phyloP scores from a whole-genome alignment of 1,140 invertebrate species.

The Aphelenchoides besseyi region DNA sequence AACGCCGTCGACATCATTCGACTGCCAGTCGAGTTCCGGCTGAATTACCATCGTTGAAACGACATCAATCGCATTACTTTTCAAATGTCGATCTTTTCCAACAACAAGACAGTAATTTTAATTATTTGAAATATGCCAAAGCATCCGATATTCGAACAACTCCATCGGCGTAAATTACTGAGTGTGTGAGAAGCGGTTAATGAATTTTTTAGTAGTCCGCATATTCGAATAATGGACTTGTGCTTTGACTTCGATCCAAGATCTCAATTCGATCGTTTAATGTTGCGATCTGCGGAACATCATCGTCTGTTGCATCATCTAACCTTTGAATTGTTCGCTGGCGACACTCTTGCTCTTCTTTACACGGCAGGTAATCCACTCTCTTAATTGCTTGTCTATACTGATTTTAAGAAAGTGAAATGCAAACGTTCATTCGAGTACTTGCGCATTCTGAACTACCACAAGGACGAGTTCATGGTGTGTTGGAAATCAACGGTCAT shows the following conservation, averaged over 20 bases:
- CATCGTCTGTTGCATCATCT: constrained; percentile 61
- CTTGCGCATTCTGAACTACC: constrained; percentile 70
- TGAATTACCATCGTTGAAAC: background rate
- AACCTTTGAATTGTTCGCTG: constrained; percentile 78
- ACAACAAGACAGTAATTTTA: constrained; percentile 10
- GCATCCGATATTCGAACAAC: constrained; percentile 25
- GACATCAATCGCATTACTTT: constrained; percentile 33
- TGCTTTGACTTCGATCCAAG: constrained; percentile 31
- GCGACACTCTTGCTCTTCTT: constrained; percentile 83
- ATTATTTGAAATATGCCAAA: constrained; percentile 36
- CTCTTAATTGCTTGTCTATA: constrained; percentile 2
- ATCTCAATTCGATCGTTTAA: constrained; percentile 22
- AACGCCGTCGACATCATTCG: background rate
- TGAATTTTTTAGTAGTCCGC: constrained; percentile 23
- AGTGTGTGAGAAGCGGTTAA: background rate
- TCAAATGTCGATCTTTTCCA: constrained; percentile 34
- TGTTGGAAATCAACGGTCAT: constrained; percentile 81
- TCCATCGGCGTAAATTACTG: constrained; percentile 6
- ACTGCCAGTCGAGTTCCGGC: background rate
- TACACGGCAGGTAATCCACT: constrained; percentile 69
- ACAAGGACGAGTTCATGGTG: constrained; percentile 70
- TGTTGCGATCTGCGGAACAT: constrained; percentile 17
- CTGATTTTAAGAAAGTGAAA: constrained; percentile 69
- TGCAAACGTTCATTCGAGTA: constrained; percentile 76
- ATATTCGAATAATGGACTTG: constrained; percentile 28